A percentile compares a stretch with the other conserved stretches of the same genome.
phyloP scores from a whole-genome alignment of 2,888 invertebrate species.

The Agrotis puta region DNA sequence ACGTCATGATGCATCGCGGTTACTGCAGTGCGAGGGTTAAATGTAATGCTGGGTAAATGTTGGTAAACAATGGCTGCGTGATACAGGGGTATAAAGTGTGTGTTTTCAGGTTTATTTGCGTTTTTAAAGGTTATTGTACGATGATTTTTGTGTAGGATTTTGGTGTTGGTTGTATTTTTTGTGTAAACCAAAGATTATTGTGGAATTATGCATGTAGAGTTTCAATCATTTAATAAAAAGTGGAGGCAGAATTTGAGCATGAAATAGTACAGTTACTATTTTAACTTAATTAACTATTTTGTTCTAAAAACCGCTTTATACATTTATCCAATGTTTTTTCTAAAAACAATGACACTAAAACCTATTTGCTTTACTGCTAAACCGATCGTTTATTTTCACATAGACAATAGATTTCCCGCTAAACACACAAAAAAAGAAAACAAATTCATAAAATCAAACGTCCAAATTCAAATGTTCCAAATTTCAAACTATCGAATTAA shows the following conservation, averaged over 20 bases:
- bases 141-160: neutral
- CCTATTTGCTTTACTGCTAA: neutral
- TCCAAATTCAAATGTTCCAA: slow-evolving; percentile 67
- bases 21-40: slow-evolving; percentile 14
- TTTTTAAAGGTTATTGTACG: neutral
- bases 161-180: neutral
- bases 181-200: neutral
- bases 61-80: slow-evolving; percentile 16
- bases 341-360: neutral
- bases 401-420: neutral
- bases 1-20: slow-evolving; percentile 27
- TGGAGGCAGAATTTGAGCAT: neutral
- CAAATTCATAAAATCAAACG: slow-evolving; percentile 66
- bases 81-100: neutral
- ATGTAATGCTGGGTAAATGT: slow-evolving; percentile 17
- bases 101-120: neutral
- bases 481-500: slow-evolving; percentile 85
- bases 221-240: neutral
- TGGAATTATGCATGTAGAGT: too few relatives aligned
- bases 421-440: slow-evolving; percentile 25
- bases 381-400: neutral
- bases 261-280: neutral
- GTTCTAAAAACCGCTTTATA: neutral
- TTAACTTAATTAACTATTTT: neutral
- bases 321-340: neutral